Percentiles rank a stretch among this genome's conserved stretches.
phyloP scores from a whole-genome alignment of 2,113 vertebrate species.

The Grammomys surdaster region DNA sequence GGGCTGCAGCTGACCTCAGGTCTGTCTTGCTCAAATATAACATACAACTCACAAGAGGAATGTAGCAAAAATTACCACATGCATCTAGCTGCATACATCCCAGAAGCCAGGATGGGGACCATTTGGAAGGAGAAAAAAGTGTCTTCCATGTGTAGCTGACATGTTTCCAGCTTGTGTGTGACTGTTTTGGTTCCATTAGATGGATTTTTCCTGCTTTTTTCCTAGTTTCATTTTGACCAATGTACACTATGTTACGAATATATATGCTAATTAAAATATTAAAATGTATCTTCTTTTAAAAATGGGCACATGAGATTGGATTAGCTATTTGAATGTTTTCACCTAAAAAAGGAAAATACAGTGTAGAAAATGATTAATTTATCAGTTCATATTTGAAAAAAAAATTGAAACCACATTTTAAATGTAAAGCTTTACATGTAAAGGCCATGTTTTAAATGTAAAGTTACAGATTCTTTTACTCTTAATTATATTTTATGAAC shows the following conservation, averaged over 20 bases:
- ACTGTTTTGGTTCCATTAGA: neutral
- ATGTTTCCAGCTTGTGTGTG: neutral
- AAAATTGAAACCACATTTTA: neutral
- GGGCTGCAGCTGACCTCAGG: constrained; percentile 4
- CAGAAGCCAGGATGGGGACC: rapidly evolving
- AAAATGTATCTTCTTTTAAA: neutral
- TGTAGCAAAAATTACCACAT: neutral
- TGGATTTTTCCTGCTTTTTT: neutral
- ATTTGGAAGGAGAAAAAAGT: neutral
- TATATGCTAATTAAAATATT: neutral
- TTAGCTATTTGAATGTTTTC: constrained; percentile 17
- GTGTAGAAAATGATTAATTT: neutral
- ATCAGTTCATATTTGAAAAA: constrained; percentile 6
- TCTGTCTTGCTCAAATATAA: constrained; percentile 5
- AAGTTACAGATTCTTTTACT: neutral
- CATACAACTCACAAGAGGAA: constrained; percentile 36
- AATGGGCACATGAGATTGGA: neutral
- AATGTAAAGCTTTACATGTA: neutral
- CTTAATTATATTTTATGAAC: constrained; percentile 14
- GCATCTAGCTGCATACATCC: neutral
- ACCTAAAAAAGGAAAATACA: neutral
- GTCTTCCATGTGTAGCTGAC: neutral
- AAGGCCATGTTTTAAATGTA: neutral
- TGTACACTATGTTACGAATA: neutral
- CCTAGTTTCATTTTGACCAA: neutral